phyloP scores from a whole-genome alignment of 2,113 vertebrate genomes.

The Tetrax tetrax region DNA sequence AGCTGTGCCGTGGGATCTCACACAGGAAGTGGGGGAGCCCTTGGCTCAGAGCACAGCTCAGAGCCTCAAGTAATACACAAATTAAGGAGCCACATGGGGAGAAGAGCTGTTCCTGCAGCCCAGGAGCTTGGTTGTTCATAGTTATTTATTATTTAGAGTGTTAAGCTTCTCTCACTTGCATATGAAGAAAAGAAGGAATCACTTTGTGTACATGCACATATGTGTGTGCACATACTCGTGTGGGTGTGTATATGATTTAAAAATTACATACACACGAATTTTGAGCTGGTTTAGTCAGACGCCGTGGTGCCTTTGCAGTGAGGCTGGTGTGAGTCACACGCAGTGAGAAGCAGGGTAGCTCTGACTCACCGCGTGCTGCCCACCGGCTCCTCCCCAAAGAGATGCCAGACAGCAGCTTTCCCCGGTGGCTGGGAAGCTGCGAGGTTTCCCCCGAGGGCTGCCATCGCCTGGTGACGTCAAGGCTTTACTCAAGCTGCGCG shows the following conservation, averaged over 20 bases:
- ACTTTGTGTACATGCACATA: background rate
- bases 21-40: background rate
- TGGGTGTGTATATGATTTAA: background rate
- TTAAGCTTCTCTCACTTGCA: background rate
- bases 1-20: background rate
- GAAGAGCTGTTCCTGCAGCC: slow-evolving; percentile 10
- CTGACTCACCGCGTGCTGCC: slow-evolving; percentile 14
- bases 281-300: background rate
- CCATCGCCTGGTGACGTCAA: background rate
- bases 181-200: background rate
- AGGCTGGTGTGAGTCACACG: background rate
- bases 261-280: background rate
- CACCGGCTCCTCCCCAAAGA: background rate
- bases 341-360: background rate
- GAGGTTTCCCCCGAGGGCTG: background rate
- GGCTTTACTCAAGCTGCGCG: background rate
- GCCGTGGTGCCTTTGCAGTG: background rate
- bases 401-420: background rate
- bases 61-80: background rate
- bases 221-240: background rate
- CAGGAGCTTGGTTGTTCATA: slow-evolving; percentile 6
- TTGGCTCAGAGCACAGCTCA: background rate
- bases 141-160: slow-evolving; percentile 58
- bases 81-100: background rate
- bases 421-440: background rate